phyloP scores from a whole-genome alignment of 2,888 invertebrate species.

The Rhingia rostrata region DNA sequence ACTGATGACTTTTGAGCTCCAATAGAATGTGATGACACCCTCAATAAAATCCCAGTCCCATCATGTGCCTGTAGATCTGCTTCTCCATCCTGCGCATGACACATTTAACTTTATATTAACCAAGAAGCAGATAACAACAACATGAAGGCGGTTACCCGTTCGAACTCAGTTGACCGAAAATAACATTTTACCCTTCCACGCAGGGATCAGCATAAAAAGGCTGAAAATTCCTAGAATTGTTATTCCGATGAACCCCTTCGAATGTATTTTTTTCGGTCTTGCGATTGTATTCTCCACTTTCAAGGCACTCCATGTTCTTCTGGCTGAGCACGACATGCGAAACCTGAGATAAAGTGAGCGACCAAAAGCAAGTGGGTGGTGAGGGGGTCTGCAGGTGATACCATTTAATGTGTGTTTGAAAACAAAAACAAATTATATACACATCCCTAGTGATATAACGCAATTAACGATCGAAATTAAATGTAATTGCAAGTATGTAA shows the following conservation, averaged over 20 bases:
- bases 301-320: conserved; percentile 68
- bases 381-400: conserved; percentile 40
- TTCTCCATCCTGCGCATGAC: no score
- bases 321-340: conserved; percentile 73
- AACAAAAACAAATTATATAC: background rate
- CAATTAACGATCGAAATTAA: conserved; percentile 73
- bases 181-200: conserved; percentile 26
- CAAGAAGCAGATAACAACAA: conserved; percentile 63
- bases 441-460: conserved; percentile 50
- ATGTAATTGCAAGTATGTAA: conserved; percentile 58
- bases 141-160: conserved; percentile 16
- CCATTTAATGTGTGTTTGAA: conserved; percentile 30
- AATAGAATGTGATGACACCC: no score
- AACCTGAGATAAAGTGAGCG: conserved; percentile 69
- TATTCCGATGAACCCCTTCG: conserved; percentile 60
- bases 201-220: conserved; percentile 63
- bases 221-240: conserved; percentile 63
- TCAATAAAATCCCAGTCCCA: no score
- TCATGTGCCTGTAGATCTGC: no score
- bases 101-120: conserved; percentile 65
- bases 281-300: conserved; percentile 60
- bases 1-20: no score
- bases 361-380: conserved; percentile 22
- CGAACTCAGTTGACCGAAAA: conserved; percentile 28
- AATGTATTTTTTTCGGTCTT: conserved; percentile 30